Base-by-base conservation (phyloP, 2,888 invertebrate species). In the Gonocerus acuteangulatus region DNA sequence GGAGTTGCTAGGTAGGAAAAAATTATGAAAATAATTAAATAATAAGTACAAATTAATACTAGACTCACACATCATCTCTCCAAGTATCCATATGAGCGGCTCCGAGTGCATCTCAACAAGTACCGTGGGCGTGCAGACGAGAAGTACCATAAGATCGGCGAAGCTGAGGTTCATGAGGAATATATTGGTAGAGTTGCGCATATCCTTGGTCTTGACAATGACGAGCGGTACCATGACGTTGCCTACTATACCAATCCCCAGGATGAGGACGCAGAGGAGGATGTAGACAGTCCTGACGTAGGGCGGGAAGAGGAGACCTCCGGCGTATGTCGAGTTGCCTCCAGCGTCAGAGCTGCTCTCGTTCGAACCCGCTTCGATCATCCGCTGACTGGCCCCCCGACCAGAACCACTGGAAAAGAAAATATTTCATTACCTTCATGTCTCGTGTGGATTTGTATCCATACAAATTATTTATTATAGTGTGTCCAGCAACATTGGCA, bases 141-240 rank as follows among this genome's bases (percentile, higher is more conserved):
- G 76, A 68, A 95, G 77, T 69, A 95, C 93, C 79, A 93, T 85
- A 69, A 95, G 77, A 76, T 95, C 95, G 15, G 95, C 94, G 42
- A 94, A 84, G 73, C 93, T 93, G 72, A 95, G 78, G 76, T 95
- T 95, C 75, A 94, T 89, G 71, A 95, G 81, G 74, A 95, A 95
- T 70, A 93, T 91, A 74, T 95, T 95, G 64, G 95, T 95, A 59
- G 94, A 92, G 72, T 92, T 94, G 71, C 92, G 81, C 90, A 95
- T 90, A 73, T 95, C 93, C 73, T 91, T 90, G 54, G 91, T 91
- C 74, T 88, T 87, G 71, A 91, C 80, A 68, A 95, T 92, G 69
- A 95, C 94, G 71, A 93, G 83, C 34, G 93, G 92, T 72, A 94
- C 95, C 85, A 95, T 89, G 65, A 92, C 81, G 73, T 95, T 95